Evolutionary conservation across 2,888 invertebrate genomes (phyloP).

Genomic region (Aleiodes alternator): DNA sequence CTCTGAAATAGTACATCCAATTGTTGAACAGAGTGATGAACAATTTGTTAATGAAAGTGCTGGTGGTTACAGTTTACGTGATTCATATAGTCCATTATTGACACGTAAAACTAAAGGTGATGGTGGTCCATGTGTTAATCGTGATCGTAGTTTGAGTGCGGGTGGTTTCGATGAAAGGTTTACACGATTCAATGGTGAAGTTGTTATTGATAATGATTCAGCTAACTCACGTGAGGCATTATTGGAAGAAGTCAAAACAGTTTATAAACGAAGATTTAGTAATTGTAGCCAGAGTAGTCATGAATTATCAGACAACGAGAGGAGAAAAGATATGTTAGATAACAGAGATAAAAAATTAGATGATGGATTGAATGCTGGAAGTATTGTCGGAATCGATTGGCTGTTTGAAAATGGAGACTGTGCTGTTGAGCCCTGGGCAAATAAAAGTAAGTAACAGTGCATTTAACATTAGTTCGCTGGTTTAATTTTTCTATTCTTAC

Average conservation of each 20-base stretch:
- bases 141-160: slow-evolving; percentile 68
- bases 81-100: slow-evolving; percentile 68
- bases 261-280: slow-evolving; percentile 69
- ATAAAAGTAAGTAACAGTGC: slow-evolving; percentile 66
- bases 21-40: slow-evolving; percentile 90
- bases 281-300: slow-evolving; percentile 73
- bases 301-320: slow-evolving; percentile 69
- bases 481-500: neutral
- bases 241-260: slow-evolving; percentile 65
- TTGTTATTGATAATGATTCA: slow-evolving; percentile 68
- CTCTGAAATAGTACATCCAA: slow-evolving; percentile 88
- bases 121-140: slow-evolving; percentile 62
- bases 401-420: slow-evolving; percentile 77
- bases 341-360: slow-evolving; percentile 67
- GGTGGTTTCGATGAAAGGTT: slow-evolving; percentile 69
- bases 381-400: slow-evolving; percentile 81
- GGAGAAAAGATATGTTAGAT: slow-evolving; percentile 58
- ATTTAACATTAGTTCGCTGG: neutral
- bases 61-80: slow-evolving; percentile 64
- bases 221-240: slow-evolving; percentile 72
- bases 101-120: slow-evolving; percentile 64
- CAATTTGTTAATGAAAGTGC: slow-evolving; percentile 75
- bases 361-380: slow-evolving; percentile 72
- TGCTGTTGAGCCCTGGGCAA: slow-evolving; percentile 68
- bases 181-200: slow-evolving; percentile 68